Evolutionary conservation across 2,888 invertebrate genomes (phyloP).

Genomic region (Euspilapteryx auroguttella): DNA sequence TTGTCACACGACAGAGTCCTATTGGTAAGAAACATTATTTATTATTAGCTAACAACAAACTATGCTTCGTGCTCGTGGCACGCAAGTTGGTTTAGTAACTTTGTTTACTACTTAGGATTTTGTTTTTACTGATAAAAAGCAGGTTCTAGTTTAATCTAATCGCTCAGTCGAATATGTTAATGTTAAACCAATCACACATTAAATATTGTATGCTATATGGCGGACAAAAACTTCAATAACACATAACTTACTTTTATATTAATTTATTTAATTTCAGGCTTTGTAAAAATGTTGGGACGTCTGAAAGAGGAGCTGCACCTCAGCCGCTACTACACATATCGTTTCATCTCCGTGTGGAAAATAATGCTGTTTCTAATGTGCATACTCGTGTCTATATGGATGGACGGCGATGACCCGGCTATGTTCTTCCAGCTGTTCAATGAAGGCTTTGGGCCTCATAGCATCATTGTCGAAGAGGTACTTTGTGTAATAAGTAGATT

Average conservation of each 20-base stretch:
- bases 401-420: conserved; percentile 75
- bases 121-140: no score
- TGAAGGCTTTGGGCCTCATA: conserved; percentile 75
- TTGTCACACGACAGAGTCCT: conserved; percentile 84
- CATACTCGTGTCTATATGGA: conserved; percentile 71
- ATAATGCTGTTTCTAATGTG: conserved; percentile 76
- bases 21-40: conserved; percentile 72
- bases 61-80: no score
- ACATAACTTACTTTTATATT: no score
- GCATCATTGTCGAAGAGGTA: conserved; percentile 76
- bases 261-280: conserved; percentile 60
- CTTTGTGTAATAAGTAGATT: no score
- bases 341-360: conserved; percentile 92
- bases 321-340: conserved; percentile 87
- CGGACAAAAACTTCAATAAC: no score
- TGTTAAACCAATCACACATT: no score
- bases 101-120: no score
- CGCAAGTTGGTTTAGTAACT: no score
- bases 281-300: conserved; percentile 74
- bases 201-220: no score
- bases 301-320: conserved; percentile 78
- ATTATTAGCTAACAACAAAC: no score
- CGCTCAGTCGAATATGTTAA: no score
- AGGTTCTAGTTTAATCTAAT: no score
- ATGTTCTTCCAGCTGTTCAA: conserved; percentile 78